Conservation (phyloP, 2,797 vertebrate genomes). For the Sebastes flavidus region DNA sequence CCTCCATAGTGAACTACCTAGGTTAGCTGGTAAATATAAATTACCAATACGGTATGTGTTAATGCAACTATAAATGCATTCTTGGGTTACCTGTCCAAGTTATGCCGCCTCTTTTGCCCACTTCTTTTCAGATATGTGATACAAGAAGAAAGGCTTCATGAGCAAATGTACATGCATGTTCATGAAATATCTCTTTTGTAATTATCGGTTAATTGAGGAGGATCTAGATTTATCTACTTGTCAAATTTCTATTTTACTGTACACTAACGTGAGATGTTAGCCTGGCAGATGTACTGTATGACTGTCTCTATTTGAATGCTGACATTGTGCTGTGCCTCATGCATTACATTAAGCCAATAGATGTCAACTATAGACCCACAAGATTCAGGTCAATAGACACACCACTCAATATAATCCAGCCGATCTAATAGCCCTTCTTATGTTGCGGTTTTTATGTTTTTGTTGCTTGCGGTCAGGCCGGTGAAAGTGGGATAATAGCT, state of each 20-base stretch:
- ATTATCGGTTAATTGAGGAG: not conserved
- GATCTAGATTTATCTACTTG: not conserved
- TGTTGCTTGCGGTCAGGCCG: conserved; percentile 18
- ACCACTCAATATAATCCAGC: not conserved
- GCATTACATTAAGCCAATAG: not conserved
- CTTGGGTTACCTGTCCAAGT: not conserved
- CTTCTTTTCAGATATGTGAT: not conserved
- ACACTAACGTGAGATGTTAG: not conserved
- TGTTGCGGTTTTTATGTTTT: conserved; percentile 17
- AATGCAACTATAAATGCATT: not conserved
- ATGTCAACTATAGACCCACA: not conserved
- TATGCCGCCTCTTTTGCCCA: not conserved
- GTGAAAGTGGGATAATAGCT: conserved; percentile 23
- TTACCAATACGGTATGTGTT: not conserved
- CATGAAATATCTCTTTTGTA: not conserved
- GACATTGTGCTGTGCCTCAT: not conserved
- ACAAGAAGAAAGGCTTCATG: not conserved
- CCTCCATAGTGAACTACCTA: not conserved
- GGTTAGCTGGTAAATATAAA: not conserved
- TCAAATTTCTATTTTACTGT: not conserved
- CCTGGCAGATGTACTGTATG: not conserved
- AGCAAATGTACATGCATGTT: not conserved
- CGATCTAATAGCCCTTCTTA: conserved; percentile 7
- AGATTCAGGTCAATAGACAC: not conserved
- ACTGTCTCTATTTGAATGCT: not conserved